These are phyloP conservation scores for Drosophila jambulina DNA, from an alignment of 1,140 invertebrate genomes.

Conservation along the genomic window DNA sequence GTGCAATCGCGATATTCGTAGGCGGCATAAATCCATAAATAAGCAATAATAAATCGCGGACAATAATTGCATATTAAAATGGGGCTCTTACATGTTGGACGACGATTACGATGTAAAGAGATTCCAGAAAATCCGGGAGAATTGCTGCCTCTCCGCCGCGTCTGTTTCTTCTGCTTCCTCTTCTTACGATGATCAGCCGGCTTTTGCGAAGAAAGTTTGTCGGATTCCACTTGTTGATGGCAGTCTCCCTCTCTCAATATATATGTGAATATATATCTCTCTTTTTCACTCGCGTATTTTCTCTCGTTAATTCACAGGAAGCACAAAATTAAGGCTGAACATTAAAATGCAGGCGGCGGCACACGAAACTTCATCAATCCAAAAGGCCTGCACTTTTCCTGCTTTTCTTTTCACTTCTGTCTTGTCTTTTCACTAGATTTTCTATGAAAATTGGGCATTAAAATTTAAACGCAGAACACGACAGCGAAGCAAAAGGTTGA, in stretches of 20 bases:
- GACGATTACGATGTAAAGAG: slow-evolving; percentile 14
- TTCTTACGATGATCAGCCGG: slow-evolving; percentile 45
- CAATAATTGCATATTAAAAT: slow-evolving; percentile 80
- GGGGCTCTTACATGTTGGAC: slow-evolving; percentile 41
- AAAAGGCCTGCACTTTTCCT: slow-evolving; percentile 66
- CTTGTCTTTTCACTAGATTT: slow-evolving; percentile 44
- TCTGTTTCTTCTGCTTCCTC: slow-evolving; percentile 5
- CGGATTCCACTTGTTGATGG: slow-evolving; percentile 73
- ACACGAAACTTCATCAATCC: slow-evolving; percentile 41
- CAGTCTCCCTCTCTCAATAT: slow-evolving; percentile 25
- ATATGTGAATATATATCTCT: slow-evolving; percentile 10
- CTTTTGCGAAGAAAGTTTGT: slow-evolving; percentile 73
- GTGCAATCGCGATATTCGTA: slow-evolving; percentile 73
- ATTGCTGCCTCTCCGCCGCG: slow-evolving; percentile 7
- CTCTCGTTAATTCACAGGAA: slow-evolving; percentile 68
- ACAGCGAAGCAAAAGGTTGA: slow-evolving; percentile 9
- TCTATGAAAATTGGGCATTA: slow-evolving; percentile 57
- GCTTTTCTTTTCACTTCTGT: slow-evolving; percentile 41
- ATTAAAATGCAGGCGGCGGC: slow-evolving; percentile 58
- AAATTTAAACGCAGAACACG: slow-evolving; percentile 57
- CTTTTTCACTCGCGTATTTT: slow-evolving; percentile 18
- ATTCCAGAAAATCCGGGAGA: slow-evolving; percentile 37
- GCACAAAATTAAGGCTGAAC: slow-evolving; percentile 70
- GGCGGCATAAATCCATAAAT: slow-evolving; percentile 75
- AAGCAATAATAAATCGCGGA: slow-evolving; percentile 75